Evolutionary conservation across 2,797 vertebrate species (phyloP).

Genomic region (Stomatorhinus walkeri): DNA sequence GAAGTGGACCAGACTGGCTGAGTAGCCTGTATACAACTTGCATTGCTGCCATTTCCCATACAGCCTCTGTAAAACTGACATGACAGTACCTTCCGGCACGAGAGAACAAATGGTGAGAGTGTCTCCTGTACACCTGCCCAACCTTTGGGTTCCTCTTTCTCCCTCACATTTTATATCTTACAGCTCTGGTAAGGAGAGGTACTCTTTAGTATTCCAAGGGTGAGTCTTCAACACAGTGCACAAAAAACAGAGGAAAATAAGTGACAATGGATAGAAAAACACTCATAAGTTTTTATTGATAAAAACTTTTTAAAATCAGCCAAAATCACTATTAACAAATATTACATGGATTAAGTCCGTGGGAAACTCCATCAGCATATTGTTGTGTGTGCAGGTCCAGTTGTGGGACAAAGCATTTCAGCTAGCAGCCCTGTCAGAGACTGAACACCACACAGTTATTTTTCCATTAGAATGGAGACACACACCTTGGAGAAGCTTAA

Average conservation of each 20-base stretch:
- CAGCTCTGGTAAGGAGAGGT: not conserved
- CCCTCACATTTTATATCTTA: not conserved
- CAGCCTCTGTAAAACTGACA: not conserved
- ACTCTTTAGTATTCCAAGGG: not conserved
- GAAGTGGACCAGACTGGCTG: not conserved
- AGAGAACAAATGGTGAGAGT: not conserved
- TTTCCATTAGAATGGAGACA: not conserved
- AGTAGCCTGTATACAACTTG: not conserved
- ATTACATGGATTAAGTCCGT: not conserved
- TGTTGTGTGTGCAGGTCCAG: not conserved
- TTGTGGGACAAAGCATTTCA: not conserved
- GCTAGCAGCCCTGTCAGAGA: not conserved
- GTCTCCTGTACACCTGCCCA: not conserved
- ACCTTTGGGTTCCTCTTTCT: not conserved
- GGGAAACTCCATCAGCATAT: not conserved
- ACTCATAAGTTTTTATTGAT: not conserved
- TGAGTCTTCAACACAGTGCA: not conserved
- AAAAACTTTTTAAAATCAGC: not conserved
- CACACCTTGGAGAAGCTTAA: not conserved
- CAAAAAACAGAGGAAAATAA: not conserved
- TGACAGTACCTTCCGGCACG: not conserved
- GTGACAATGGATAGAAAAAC: not conserved
- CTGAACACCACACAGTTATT: not conserved
- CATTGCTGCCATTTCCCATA: not conserved
- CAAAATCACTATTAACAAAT: not conserved